A percentile compares a stretch with the other conserved stretches of the same genome.
Conservation (phyloP, 2,113 vertebrate species). For the Lamprotornis superbus region DNA sequence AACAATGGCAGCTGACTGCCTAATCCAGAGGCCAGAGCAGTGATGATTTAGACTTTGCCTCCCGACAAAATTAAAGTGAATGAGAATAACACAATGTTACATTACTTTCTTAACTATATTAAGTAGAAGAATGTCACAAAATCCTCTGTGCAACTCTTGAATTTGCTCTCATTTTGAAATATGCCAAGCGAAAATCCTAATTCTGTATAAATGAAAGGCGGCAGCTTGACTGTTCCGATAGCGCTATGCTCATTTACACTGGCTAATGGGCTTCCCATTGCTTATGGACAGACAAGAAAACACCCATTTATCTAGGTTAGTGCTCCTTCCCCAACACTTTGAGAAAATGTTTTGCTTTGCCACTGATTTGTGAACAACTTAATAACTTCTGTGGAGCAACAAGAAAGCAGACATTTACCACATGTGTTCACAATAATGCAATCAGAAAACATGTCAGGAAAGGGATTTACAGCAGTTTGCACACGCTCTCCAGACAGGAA, state of each 20-base stretch:
- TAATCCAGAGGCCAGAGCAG: slow-evolving; percentile 11
- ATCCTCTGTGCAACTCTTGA: not conserved
- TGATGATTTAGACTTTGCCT: not conserved
- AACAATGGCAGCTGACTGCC: slow-evolving; percentile 24
- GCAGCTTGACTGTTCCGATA: not conserved
- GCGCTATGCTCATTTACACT: slow-evolving; percentile 16
- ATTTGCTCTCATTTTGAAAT: not conserved
- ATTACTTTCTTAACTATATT: not conserved
- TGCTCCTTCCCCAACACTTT: not conserved
- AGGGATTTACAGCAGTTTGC: not conserved
- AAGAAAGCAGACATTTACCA: slow-evolving; percentile 41
- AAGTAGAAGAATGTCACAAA: not conserved
- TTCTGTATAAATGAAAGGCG: not conserved
- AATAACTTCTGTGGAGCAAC: slow-evolving; percentile 57
- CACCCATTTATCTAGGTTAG: slow-evolving; percentile 21
- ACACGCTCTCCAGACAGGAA: slow-evolving; percentile 35
- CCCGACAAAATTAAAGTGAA: not conserved
- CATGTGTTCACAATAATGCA: slow-evolving; percentile 42
- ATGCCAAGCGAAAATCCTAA: not conserved
- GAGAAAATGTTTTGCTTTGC: slow-evolving; percentile 48
- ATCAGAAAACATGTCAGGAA: not conserved
- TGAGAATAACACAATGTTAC: not conserved
- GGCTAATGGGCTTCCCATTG: slow-evolving; percentile 39
- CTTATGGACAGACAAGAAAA: slow-evolving; percentile 36
- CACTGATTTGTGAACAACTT: slow-evolving; percentile 43